Conservation (phyloP, 2,797 vertebrate genomes). For the Sarcoramphus papa region DNA sequence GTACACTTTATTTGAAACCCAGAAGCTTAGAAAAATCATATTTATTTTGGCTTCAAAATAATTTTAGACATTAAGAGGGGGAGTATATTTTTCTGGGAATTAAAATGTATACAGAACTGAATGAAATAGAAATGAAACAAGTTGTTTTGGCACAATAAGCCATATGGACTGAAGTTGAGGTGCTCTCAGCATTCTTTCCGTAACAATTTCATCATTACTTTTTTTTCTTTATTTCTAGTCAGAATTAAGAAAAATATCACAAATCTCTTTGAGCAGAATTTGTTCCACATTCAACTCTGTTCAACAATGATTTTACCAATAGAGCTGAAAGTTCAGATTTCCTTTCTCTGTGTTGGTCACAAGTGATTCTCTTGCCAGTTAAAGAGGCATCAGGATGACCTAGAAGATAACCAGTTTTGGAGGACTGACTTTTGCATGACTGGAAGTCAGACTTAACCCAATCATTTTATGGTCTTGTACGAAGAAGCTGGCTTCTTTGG, state of each 20-base stretch:
- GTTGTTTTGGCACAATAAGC: background rate
- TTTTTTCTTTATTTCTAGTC: background rate
- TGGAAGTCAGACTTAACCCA: background rate
- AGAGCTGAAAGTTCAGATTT: background rate
- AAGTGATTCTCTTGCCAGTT: background rate
- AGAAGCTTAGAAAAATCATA: background rate
- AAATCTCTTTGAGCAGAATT: background rate
- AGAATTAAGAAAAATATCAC: background rate
- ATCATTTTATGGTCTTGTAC: accelerated
- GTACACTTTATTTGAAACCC: background rate
- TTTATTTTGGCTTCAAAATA: background rate
- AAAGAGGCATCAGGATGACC: background rate
- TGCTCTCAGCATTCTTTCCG: background rate
- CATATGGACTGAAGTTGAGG: background rate
- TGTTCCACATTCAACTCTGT: background rate
- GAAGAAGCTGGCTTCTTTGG: background rate
- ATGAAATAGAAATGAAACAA: background rate
- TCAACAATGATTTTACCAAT: background rate
- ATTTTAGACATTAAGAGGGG: background rate
- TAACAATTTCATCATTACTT: background rate
- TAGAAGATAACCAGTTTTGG: background rate
- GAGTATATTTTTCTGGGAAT: background rate
- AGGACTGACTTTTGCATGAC: background rate
- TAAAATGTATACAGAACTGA: background rate
- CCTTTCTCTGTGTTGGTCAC: background rate